These are phyloP conservation scores for Dicaeum eximium DNA, from an alignment of 2,113 vertebrate genomes.

Conservation along the genomic window DNA sequence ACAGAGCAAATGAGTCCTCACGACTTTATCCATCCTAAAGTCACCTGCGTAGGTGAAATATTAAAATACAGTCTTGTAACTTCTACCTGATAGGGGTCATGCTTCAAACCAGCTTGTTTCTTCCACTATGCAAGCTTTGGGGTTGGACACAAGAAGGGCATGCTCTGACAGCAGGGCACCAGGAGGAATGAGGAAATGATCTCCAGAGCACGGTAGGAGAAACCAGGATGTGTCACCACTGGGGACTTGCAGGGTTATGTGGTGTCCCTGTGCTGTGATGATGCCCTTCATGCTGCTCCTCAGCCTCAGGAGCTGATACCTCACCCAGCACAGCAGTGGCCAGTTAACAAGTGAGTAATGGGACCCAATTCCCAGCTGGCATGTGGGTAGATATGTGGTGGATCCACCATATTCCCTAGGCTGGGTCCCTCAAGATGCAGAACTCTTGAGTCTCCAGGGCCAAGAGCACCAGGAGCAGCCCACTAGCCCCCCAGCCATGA, in stretches of 20 bases:
- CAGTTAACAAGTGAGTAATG: not conserved
- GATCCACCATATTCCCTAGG: not conserved
- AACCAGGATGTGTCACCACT: not conserved
- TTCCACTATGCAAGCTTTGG: fast-evolving
- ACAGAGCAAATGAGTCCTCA: not conserved
- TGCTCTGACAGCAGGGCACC: not conserved
- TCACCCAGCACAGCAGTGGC: not conserved
- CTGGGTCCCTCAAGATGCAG: fast-evolving
- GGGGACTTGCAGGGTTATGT: not conserved
- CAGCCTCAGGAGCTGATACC: not conserved
- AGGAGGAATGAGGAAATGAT: not conserved
- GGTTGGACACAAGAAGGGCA: not conserved
- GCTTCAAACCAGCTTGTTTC: not conserved
- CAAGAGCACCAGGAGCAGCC: not conserved
- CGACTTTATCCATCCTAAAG: not conserved
- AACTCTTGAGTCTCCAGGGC: not conserved
- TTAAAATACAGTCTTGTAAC: not conserved
- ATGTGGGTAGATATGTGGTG: fast-evolving
- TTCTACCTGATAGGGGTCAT: fast-evolving
- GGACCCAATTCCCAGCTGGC: not conserved
- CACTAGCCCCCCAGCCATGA: not conserved
- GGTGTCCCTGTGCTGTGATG: no score
- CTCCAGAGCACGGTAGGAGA: not conserved
- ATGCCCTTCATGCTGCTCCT: not conserved
- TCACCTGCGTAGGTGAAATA: not conserved